Evolutionary conservation across 2,888 invertebrate species (phyloP).

Genomic region (Pherbina coryleti): DNA sequence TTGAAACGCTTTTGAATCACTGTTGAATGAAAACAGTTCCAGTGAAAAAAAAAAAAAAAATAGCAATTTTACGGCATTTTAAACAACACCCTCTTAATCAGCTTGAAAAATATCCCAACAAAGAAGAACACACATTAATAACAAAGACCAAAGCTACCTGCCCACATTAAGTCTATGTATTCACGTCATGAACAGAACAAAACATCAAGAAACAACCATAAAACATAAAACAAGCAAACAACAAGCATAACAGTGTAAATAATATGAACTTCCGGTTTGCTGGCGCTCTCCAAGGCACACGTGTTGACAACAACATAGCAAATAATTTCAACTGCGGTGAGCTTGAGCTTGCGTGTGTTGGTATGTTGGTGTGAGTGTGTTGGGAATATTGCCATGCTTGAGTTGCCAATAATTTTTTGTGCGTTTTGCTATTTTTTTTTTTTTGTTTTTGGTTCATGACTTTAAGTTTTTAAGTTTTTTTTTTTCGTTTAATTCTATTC

Average conservation of each 20-base stretch:
- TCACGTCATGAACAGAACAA: not conserved
- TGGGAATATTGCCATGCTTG: too few species aligned
- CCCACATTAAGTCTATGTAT: too few species aligned
- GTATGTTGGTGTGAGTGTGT: not conserved
- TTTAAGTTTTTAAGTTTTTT: too few species aligned
- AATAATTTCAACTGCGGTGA: not conserved
- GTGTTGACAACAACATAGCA: too few species aligned
- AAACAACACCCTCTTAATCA: too few species aligned
- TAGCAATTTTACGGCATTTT: too few species aligned
- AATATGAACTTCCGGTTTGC: not conserved
- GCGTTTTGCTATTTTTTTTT: too few species aligned
- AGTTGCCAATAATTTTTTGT: too few species aligned
- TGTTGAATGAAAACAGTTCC: not conserved
- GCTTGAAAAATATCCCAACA: not conserved
- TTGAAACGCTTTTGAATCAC: not conserved
- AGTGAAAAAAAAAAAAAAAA: not conserved
- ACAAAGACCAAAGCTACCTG: not conserved
- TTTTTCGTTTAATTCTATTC: too few species aligned
- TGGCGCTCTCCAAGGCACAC: too few species aligned
- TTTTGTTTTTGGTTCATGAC: too few species aligned
- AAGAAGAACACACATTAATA: not conserved
- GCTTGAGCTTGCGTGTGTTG: not conserved
- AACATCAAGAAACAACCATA: not conserved
- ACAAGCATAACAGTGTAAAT: not conserved
- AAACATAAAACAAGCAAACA: not conserved